Evolutionary conservation across 2,888 invertebrate species (phyloP).

Genomic region (Machimus rusticus): DNA sequence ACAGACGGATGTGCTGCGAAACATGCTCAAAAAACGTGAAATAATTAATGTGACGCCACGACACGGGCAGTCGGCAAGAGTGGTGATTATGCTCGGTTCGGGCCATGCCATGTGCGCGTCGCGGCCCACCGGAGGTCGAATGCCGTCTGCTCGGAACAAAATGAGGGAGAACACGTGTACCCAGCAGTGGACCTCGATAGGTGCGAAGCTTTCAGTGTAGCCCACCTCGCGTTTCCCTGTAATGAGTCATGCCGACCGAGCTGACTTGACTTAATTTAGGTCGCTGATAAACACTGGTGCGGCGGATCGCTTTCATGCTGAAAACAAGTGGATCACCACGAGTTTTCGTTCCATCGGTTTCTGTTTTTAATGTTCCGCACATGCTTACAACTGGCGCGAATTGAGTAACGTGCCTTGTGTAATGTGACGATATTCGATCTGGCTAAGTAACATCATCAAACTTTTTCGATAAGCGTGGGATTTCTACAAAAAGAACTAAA

Average conservation of each 20-base stretch:
- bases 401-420: background rate
- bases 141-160: background rate
- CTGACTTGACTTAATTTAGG: background rate
- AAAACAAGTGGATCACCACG: background rate
- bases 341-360: background rate
- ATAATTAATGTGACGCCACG: background rate
- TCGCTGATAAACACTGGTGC: background rate
- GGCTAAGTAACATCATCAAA: background rate
- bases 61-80: background rate
- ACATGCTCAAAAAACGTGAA: background rate
- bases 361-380: background rate
- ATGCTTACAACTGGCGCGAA: background rate
- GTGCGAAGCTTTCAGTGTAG: background rate
- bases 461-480: background rate
- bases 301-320: background rate
- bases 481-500: background rate
- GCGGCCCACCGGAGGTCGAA: background rate
- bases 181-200: background rate
- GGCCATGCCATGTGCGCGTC: background rate
- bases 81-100: background rate
- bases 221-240: background rate
- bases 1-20: background rate
- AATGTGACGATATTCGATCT: background rate
- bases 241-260: background rate
- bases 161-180: background rate